Evolutionary conservation across 2,797 vertebrate species (phyloP), one percentile per base, ranked within the genome.

Genomic region (Catharus ustulatus): DNA sequence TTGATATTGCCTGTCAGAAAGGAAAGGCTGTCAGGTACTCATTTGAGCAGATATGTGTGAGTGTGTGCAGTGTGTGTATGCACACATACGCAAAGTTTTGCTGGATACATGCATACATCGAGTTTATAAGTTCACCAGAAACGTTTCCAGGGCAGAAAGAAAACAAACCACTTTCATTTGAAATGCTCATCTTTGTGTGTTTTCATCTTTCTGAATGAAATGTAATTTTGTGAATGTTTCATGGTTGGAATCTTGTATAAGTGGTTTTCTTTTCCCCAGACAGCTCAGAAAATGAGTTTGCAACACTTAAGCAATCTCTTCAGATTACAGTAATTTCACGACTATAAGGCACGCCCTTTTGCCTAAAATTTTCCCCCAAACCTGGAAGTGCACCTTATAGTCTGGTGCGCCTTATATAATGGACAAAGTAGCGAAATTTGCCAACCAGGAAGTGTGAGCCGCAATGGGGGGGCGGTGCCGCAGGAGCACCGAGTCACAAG

Each of bases 21-120:
- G 1, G 0, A 40, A 58, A 75, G 27, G 15, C 13, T 87, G 52
- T 45, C 13, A 4, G 38, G n/a, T 64, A 75, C 49, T 64, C 24
- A 26, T 54, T 63, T 66, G 34, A 45, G n/a, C 3, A 3, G 45
- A 27, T 29, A 4, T 21, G 6, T 29, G 15, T 18, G 29, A 5
- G 11, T 6, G 5, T 24, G 30, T 29, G 27, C 54, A 20, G 30
- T 4, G 8, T 16, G 15, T 23, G 5, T 18, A 26, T 30, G 40
- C 1, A 3, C 42, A 66, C 12, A 30, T 14, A 34, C 5, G 32
- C 18, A 40, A 74, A 61, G 4, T 21, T 63, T 18, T 17, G 6
- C 11, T 36, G 32, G 16, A 38, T 22, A 38, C 4, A 23, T 10
- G 20, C 15, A 52, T 9, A 29, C 1, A 1, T 34, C 0, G 0